Evolutionary conservation across 2,888 invertebrate genomes (phyloP).

Genomic region (Octonoba sinensis): DNA sequence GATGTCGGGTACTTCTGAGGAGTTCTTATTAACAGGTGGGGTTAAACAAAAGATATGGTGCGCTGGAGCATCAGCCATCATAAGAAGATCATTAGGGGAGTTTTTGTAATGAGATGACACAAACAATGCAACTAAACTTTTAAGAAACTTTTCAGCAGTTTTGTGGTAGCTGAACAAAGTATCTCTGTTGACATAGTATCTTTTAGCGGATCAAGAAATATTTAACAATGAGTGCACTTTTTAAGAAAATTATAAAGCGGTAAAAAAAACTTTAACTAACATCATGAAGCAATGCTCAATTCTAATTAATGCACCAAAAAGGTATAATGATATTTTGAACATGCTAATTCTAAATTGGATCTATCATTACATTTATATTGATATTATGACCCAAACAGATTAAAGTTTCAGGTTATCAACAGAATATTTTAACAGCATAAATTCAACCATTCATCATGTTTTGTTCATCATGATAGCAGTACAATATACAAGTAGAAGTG

Average conservation of each 20-base stretch:
- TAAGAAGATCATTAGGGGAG: slow-evolving; percentile 97
- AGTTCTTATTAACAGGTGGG: slow-evolving; percentile 82
- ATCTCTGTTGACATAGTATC: slow-evolving; percentile 78
- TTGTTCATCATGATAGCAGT: too few species aligned
- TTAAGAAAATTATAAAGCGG: neutral
- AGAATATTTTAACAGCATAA: too few species aligned
- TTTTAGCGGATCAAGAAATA: neutral
- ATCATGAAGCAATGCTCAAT: neutral
- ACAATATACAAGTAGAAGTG: too few species aligned
- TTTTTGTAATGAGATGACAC: slow-evolving; percentile 99
- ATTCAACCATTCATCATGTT: too few species aligned
- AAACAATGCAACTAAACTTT: slow-evolving; percentile 90
- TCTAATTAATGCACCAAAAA: too few species aligned
- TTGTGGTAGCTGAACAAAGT: slow-evolving; percentile 96
- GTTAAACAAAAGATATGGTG: slow-evolving; percentile 96
- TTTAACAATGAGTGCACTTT: neutral
- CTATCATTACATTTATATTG: too few species aligned
- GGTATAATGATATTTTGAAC: too few species aligned
- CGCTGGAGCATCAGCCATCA: slow-evolving; percentile 98
- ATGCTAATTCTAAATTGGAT: too few species aligned
- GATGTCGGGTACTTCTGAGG: slow-evolving; percentile 86
- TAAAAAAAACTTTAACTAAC: neutral
- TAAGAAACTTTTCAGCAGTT: slow-evolving; percentile 85
- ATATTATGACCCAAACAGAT: too few species aligned
- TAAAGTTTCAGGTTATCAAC: too few species aligned